Evolutionary conservation across 2,797 vertebrate species (phyloP), one percentile per base, ranked within the genome.

Genomic region (Brachymystax lenok): DNA sequence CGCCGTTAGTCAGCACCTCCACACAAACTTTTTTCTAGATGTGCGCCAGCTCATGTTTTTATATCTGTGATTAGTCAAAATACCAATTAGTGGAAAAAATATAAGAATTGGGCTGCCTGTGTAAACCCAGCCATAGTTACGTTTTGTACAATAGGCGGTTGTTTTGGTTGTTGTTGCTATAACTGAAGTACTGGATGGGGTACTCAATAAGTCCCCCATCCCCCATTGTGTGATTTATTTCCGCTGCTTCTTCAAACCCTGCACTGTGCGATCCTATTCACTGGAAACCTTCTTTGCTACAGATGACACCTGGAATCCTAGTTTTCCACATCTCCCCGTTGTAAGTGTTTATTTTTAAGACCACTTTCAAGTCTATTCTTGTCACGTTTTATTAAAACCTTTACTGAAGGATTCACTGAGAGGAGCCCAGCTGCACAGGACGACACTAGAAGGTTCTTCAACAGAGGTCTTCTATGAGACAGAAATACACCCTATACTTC

Each of bases 191-290:
- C 8, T 46, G 40, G 8, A 46, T 10, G 40, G 8, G 8, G 10
- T 8, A 40, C 40, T 40, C 40, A 40, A 40, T 82, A 74, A 82
- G 84, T 81, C 83, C 70, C 35, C 35, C 7, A 27, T 68, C 54
- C 67, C 24, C 40, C 35, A 40, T 52, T 72, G 73, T 77, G 80
- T 40, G 10, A 0, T 77, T 78, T 76, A 70, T 85, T 83, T 81
- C 82, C 59, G 30, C 76, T 80, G 67, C 61, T 0, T 83, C 56
- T 40, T 74, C 33, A 80, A 95, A 94, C 93, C 76, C 86, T 95
- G 52, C 91, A 92, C 52, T 94, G 94, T 88, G 94, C 92, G 79
- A 88, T 95, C 78, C 94, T 95, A 88, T 95, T 95, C 84, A 93
- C 95, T 3, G 95, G 94, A 80, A 95, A 95, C 87, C 91, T 92